Evolutionary conservation across 2,888 invertebrate species (phyloP).

Genomic region (Lepidocyrtoides sp.): DNA sequence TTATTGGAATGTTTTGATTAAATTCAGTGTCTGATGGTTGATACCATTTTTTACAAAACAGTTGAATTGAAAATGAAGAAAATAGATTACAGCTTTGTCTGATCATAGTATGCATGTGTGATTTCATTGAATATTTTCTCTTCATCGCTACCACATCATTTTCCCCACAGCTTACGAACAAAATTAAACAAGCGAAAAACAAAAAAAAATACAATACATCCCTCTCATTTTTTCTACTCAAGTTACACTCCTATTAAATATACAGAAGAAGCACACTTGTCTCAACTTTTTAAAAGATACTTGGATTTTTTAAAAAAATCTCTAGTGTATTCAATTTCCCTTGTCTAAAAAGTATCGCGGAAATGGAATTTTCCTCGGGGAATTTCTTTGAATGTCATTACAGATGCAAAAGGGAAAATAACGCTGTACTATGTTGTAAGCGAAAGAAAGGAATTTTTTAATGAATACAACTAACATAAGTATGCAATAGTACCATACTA

Average conservation of each 20-base stretch:
- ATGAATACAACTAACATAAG: constrained; percentile 35
- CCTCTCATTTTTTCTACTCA: constrained; percentile 29
- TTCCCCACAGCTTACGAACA: too few relatives aligned
- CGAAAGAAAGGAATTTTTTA: constrained; percentile 62
- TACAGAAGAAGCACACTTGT: background rate
- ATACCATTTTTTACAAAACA: constrained; percentile 48
- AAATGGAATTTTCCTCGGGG: constrained; percentile 63
- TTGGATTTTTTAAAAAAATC: constrained; percentile 43
- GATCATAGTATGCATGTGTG: constrained; percentile 21
- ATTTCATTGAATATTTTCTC: constrained; percentile 41
- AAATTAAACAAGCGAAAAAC: background rate
- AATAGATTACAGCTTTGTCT: constrained; percentile 7
- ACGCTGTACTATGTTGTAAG: constrained; percentile 10
- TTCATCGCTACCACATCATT: too few relatives aligned
- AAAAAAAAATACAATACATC: background rate
- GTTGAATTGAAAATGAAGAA: background rate
- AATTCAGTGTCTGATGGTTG: constrained; percentile 63
- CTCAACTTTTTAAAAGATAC: background rate
- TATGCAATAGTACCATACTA: background rate
- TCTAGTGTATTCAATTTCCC: constrained; percentile 57
- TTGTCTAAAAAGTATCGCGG: constrained; percentile 37
- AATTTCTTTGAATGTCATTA: constrained; percentile 59
- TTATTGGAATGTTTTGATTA: constrained; percentile 72
- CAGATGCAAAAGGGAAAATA: constrained; percentile 20
- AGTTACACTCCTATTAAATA: background rate